phyloP scores from a whole-genome alignment of 2,797 vertebrate genomes.

The Centropyge bicolor region DNA sequence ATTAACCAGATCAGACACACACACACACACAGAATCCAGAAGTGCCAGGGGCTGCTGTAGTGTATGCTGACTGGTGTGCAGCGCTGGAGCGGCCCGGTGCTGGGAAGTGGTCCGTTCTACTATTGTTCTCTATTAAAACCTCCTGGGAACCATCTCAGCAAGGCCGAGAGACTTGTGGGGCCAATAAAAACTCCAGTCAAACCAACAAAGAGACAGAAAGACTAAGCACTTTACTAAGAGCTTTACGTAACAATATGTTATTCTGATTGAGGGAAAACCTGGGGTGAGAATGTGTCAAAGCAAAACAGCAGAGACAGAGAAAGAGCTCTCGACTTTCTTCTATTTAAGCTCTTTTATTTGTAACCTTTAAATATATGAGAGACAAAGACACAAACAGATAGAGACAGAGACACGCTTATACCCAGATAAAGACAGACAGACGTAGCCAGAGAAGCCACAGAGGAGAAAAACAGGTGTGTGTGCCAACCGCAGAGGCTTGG shows the following conservation, averaged over 20 bases:
- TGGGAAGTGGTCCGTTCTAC: conserved; percentile 67
- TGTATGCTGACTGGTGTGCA: conserved; percentile 59
- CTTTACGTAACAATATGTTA: conserved; percentile 44
- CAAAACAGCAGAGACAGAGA: conserved; percentile 16
- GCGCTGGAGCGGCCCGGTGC: conserved; percentile 57
- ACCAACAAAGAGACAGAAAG: conserved; percentile 47
- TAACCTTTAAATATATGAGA: conserved; percentile 28
- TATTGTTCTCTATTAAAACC: conserved; percentile 79
- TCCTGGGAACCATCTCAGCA: conserved; percentile 69
- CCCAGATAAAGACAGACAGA: conserved; percentile 51
- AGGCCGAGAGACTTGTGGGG: conserved; percentile 46
- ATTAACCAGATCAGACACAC: conserved; percentile 79
- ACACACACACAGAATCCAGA: conserved; percentile 54
- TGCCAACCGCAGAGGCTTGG: conserved; percentile 64
- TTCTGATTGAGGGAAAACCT: conserved; percentile 26
- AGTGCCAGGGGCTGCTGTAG: conserved; percentile 74
- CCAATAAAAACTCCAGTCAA: conserved; percentile 64
- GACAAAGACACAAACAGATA: conserved; percentile 11
- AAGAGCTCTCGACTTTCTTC: conserved; percentile 11
- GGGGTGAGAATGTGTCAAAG: conserved; percentile 15
- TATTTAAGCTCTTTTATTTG: not conserved
- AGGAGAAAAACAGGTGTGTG: conserved; percentile 57
- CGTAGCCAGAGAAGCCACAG: conserved; percentile 45
- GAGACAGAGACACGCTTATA: conserved; percentile 23
- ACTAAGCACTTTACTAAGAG: conserved; percentile 26